A percentile compares a stretch with the other conserved stretches of the same genome.
These are phyloP conservation scores for Aricia artaxerxes DNA, from an alignment of 2,888 invertebrate genomes.

Conservation along the genomic window DNA sequence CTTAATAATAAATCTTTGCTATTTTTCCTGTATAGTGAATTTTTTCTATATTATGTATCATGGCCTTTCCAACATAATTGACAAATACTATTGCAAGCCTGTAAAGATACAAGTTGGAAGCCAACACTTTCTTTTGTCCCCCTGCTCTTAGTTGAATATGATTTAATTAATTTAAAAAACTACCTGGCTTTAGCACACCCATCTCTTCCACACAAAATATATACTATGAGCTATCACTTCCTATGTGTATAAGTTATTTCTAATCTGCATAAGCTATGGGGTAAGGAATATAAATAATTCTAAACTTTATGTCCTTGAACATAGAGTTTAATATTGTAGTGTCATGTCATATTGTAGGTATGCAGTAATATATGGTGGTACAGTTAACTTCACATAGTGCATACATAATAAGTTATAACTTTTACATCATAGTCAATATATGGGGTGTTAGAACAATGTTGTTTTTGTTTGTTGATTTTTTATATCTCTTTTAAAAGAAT, in stretches of 20 bases:
- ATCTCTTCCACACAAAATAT: constrained; percentile 41
- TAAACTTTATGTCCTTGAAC: neutral
- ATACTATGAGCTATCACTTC: constrained; percentile 49
- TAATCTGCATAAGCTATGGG: constrained; percentile 37
- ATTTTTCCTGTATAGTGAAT: too few species aligned
- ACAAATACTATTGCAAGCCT: too few species aligned
- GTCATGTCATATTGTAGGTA: neutral
- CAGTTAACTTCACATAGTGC: constrained; percentile 64
- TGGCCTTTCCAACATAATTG: too few species aligned
- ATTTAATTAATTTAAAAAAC: constrained; percentile 28
- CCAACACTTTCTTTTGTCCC: neutral
- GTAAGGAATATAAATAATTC: neutral
- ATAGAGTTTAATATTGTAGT: neutral
- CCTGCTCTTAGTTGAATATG: neutral
- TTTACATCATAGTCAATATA: constrained; percentile 51
- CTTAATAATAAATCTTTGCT: neutral
- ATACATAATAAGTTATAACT: constrained; percentile 64
- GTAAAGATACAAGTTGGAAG: too few species aligned
- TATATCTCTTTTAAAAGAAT: too few species aligned
- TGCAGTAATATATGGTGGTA: constrained; percentile 57
- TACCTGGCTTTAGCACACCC: constrained; percentile 43
- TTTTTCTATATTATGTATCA: too few species aligned
- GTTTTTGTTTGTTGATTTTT: neutral
- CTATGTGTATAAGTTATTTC: constrained; percentile 42
- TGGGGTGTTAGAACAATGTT: neutral